Conservation (phyloP, 2,888 invertebrate genomes). For the Xanthorhoe spadicearia region DNA sequence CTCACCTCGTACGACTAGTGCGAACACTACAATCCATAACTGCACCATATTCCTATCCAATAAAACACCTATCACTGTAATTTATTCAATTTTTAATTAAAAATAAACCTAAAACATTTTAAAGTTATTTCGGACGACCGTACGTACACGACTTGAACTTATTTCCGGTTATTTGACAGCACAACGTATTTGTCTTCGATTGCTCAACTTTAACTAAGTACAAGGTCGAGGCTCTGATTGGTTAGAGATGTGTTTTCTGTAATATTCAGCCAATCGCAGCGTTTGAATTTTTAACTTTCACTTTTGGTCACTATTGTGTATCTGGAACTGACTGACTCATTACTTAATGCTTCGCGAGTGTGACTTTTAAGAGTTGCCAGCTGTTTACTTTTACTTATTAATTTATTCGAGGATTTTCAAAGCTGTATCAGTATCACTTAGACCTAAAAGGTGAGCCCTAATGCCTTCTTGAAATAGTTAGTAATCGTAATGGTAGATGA, state of each 20-base stretch:
- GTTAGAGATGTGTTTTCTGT: constrained; percentile 24
- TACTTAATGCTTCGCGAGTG: neutral
- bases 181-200: constrained; percentile 44
- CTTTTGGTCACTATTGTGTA: constrained; percentile 48
- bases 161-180: constrained; percentile 65
- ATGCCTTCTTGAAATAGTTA: no score
- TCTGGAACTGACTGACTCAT: neutral
- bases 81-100: constrained; percentile 51
- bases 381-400: neutral
- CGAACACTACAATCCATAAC: constrained; percentile 59
- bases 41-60: constrained; percentile 57
- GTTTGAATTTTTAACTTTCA: constrained; percentile 59
- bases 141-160: constrained; percentile 19
- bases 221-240: constrained; percentile 55
- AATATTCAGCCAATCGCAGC: constrained; percentile 56
- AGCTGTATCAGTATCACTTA: no score
- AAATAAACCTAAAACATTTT: constrained; percentile 57
- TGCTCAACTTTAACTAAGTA: constrained; percentile 19
- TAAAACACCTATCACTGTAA: constrained; percentile 44
- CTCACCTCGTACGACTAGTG: constrained; percentile 62
- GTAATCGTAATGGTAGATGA: no score
- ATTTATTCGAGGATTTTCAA: neutral
- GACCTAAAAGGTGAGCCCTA: no score
- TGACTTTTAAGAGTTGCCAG: constrained; percentile 1
- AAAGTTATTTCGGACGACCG: constrained; percentile 43